Base-by-base conservation (phyloP, 2,888 invertebrate species). In the Andrena praecox region DNA sequence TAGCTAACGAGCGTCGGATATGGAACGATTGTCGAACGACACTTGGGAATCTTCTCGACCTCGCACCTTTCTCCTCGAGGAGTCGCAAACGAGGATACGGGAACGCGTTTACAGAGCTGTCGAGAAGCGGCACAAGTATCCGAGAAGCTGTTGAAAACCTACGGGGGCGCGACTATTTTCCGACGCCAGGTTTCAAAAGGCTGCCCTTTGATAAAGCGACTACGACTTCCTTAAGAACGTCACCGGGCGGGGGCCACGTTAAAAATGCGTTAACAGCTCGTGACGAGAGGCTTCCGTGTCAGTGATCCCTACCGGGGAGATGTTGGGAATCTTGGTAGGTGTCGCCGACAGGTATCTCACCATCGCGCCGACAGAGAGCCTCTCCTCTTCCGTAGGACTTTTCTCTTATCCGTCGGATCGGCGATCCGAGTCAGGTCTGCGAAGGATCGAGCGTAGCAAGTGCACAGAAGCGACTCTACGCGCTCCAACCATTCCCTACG, bases 281-380 rank as follows among this genome's bases (percentile, higher is more conserved):
- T 72, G 79, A 79, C 77, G 75, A 84, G 82, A 64, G 54, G 59
- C 71, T 72, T 48, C 31, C 66, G 82, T 72, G 82, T 78, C 82
- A 79, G 64, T 66, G 84, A 73, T 83, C 83, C 48, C 78, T 64
- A 48, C 48, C 67, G 50, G 71, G 54, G 76, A 66, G 24, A 70
- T 74, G 80, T 77, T 33, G 20, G 54, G 27, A 54, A 73, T 76
- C 73, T 62, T 52, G 42, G 82, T 63, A 71, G 83, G 83, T 83
- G 79, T 80, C 84, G 79, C 60, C 71, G 74, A 77, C 82, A 54
- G 74, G 77, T 84, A 81, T 84, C 71, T 74, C 84, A 77, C 82
- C 67, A 64, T 63, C 68, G 74, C 67, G 16, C 62, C 24, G 42
- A 52, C 16, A 50, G 54, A 64, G 33, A 12, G 52, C 10, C 48